These are phyloP conservation scores for Columbina picui DNA, from an alignment of 2,113 vertebrate species.

Conservation along the genomic window DNA sequence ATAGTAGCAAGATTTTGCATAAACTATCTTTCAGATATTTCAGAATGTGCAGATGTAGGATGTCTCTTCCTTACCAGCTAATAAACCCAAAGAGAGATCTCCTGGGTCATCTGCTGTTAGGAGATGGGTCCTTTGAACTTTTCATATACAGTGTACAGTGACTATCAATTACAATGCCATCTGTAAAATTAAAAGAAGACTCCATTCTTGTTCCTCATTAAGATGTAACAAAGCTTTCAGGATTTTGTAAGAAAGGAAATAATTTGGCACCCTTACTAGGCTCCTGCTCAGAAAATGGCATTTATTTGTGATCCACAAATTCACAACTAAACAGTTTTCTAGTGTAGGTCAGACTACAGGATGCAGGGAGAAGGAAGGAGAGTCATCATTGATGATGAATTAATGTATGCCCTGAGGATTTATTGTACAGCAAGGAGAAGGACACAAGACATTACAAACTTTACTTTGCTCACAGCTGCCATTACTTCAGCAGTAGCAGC, in stretches of 20 bases:
- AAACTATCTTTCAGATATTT: not conserved
- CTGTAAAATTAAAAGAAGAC: not conserved
- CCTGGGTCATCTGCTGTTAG: not conserved
- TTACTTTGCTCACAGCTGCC: not conserved
- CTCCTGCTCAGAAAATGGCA: accelerated
- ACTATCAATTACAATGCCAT: not conserved
- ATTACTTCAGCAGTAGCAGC: not conserved
- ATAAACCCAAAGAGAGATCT: not conserved
- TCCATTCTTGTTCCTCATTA: not conserved
- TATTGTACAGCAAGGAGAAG: not conserved
- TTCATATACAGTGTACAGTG: not conserved
- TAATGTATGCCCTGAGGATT: not conserved
- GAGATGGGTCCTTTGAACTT: not conserved
- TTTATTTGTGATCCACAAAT: not conserved
- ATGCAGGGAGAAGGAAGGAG: too few relatives aligned
- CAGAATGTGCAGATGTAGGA: not conserved
- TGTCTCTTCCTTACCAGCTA: not conserved
- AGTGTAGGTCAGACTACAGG: not conserved
- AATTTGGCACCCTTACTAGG: not conserved
- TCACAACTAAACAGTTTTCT: not conserved
- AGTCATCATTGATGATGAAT: not conserved
- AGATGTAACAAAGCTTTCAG: not conserved
- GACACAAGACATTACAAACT: not conserved
- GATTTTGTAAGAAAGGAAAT: not conserved
- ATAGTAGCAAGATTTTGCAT: not conserved